A percentile compares a stretch with the other conserved stretches of the same genome.
Conservation (phyloP, 2,888 invertebrate genomes). For the Thereva nobilitata region DNA sequence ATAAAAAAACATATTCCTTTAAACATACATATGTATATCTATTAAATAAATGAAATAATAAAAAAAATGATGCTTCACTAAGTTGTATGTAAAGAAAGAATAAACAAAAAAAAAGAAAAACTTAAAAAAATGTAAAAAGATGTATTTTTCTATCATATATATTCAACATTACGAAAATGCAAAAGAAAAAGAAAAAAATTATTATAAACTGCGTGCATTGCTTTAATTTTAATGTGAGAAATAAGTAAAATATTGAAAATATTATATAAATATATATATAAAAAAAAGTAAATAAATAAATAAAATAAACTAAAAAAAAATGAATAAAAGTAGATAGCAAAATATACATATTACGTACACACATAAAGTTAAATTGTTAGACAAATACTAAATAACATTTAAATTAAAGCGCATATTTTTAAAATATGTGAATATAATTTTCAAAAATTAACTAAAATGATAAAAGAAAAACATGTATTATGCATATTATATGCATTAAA, state of each 20-base stretch:
- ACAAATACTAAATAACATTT: too few relatives aligned
- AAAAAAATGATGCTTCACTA: not conserved
- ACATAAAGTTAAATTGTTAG: not conserved
- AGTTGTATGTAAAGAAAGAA: conserved; percentile 4
- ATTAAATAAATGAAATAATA: too few relatives aligned
- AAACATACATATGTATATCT: too few relatives aligned
- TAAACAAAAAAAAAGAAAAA: conserved; percentile 2
- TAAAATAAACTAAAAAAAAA: too few relatives aligned
- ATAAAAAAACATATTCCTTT: too few relatives aligned
- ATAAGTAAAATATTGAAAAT: conserved; percentile 22
- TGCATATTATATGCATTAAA: too few relatives aligned
- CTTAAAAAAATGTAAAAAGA: conserved; percentile 18
- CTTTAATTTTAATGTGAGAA: conserved; percentile 12
- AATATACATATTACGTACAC: conserved; percentile 19
- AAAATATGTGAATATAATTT: too few relatives aligned
- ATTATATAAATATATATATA: conserved; percentile 23
- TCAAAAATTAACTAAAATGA: too few relatives aligned
- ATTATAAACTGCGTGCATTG: conserved; percentile 29
- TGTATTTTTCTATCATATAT: conserved; percentile 29
- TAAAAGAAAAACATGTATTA: too few relatives aligned
- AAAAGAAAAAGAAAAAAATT: too few relatives aligned
- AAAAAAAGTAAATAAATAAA: not conserved
- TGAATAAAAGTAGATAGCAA: conserved; percentile 21
- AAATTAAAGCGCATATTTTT: too few relatives aligned
- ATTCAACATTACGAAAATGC: conserved; percentile 10